A percentile compares a stretch with the other conserved stretches of the same genome.
phyloP scores from a whole-genome alignment of 2,113 vertebrate species.

The Xenopus borealis region DNA sequence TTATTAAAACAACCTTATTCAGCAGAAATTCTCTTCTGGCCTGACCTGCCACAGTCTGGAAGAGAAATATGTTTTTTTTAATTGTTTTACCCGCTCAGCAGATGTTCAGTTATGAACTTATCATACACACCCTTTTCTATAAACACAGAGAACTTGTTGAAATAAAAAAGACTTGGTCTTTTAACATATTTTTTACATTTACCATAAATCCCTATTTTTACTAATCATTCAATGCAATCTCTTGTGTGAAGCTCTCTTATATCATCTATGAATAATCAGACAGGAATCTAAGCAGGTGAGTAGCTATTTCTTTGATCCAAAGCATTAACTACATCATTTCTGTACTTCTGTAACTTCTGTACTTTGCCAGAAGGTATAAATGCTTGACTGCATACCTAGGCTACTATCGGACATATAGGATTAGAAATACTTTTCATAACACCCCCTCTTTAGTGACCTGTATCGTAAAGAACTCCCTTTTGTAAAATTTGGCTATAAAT shows the following conservation, averaged over 20 bases:
- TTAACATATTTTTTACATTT: background rate
- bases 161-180: background rate
- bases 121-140: background rate
- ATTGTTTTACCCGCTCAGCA: conserved; percentile 29
- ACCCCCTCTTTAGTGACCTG: too few relatives aligned
- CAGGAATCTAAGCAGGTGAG: background rate
- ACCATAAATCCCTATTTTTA: background rate
- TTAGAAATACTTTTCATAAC: too few relatives aligned
- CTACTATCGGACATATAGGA: too few relatives aligned
- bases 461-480: too few relatives aligned
- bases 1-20: conserved; percentile 35
- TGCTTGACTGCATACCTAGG: too few relatives aligned
- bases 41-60: conserved; percentile 7
- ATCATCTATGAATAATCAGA: background rate
- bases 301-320: too few relatives aligned
- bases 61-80: conserved; percentile 24
- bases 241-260: background rate
- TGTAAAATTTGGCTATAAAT: too few relatives aligned
- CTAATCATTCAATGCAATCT: background rate
- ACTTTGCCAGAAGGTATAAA: too few relatives aligned
- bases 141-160: background rate
- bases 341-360: too few relatives aligned
- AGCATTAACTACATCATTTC: too few relatives aligned
- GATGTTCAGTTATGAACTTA: conserved; percentile 35
- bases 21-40: conserved; percentile 21